Evolutionary conservation across 2,113 vertebrate genomes (phyloP).

Genomic region (Pimephales promelas): DNA sequence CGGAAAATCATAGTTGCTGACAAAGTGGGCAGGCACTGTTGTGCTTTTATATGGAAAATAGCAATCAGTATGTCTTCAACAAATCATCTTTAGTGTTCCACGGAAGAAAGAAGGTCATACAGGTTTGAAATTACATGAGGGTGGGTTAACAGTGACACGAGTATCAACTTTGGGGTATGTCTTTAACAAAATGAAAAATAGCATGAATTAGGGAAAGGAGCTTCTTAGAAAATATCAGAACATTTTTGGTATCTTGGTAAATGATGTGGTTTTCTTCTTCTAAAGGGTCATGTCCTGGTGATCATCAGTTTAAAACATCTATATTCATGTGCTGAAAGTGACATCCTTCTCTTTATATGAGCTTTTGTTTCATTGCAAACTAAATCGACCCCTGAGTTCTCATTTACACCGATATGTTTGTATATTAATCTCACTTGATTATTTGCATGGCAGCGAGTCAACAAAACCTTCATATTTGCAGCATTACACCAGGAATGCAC

Average conservation of each 20-base stretch:
- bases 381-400: conserved; percentile 96
- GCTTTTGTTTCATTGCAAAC: conserved; percentile 64
- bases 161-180: neutral
- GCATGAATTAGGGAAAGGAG: neutral
- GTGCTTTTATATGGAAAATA: neutral
- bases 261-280: neutral
- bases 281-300: conserved; percentile 2
- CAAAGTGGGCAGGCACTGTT: neutral
- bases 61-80: neutral
- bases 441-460: conserved; percentile 85
- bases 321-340: neutral
- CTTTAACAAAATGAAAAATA: neutral
- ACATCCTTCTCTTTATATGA: neutral
- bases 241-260: neutral
- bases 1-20: neutral
- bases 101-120: neutral
- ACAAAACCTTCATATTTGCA: conserved; percentile 55
- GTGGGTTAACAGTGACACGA: neutral
- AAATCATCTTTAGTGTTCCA: neutral
- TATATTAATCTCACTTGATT: conserved; percentile 78
- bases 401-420: conserved; percentile 66
- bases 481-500: conserved; percentile 19
- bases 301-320: neutral
- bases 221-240: neutral
- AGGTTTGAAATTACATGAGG: conserved; percentile 7